phyloP scores from a whole-genome alignment of 2,888 invertebrate genomes.

The Sinodicranocentrus sp. region DNA sequence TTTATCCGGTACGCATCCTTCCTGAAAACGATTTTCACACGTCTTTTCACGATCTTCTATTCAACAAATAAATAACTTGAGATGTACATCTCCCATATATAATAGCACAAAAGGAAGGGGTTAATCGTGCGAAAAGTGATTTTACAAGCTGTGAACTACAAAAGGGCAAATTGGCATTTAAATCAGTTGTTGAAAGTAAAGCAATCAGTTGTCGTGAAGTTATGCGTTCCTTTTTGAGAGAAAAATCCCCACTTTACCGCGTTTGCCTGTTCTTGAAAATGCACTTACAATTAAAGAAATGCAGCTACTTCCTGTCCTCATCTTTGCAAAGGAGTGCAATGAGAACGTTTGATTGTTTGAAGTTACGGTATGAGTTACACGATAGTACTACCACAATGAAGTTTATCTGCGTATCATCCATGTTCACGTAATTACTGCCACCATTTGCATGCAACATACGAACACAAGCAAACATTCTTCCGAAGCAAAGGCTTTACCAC shows the following conservation, averaged over 20 bases:
- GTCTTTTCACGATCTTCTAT: too few relatives aligned
- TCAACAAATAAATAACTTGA: too few relatives aligned
- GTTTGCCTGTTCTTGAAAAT: neutral
- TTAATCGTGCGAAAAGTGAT: too few relatives aligned
- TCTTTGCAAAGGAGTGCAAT: neutral
- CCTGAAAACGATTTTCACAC: too few relatives aligned
- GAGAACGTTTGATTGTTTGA: neutral
- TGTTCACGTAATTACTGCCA: neutral
- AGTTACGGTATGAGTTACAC: too few relatives aligned
- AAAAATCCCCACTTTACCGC: neutral
- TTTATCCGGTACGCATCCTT: too few relatives aligned
- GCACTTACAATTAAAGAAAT: constrained; percentile 14
- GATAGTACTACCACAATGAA: too few relatives aligned
- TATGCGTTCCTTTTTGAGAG: neutral
- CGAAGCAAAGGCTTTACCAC: neutral
- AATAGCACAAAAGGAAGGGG: too few relatives aligned
- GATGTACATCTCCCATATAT: too few relatives aligned
- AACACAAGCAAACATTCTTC: neutral
- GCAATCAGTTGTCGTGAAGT: neutral
- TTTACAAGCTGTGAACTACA: too few relatives aligned
- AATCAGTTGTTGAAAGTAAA: constrained; percentile 10
- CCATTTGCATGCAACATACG: neutral
- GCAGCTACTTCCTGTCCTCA: constrained; percentile 3
- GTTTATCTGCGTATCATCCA: neutral
- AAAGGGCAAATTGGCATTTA: neutral